A percentile compares a stretch with the other conserved stretches of the same genome.
phyloP scores from a whole-genome alignment of 2,797 vertebrate species.

The Antennarius maculatus region DNA sequence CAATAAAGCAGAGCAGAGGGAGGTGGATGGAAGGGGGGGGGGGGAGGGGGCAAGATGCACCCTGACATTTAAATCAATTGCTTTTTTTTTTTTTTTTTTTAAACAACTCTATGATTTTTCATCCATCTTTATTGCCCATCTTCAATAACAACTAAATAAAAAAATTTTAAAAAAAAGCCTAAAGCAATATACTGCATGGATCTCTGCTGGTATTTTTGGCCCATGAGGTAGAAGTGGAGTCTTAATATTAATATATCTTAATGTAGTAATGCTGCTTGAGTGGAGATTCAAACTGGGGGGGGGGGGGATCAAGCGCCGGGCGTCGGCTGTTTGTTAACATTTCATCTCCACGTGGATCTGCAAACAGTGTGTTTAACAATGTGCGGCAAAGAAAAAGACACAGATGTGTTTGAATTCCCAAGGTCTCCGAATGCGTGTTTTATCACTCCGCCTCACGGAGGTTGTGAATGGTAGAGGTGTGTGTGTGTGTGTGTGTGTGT shows the following conservation, averaged over 20 bases:
- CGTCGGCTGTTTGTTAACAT: conserved; percentile 68
- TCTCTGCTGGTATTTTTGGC: conserved; percentile 36
- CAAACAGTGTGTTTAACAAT: conserved; percentile 68
- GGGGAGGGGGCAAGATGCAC: conserved; percentile 46
- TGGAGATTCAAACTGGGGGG: conserved; percentile 47
- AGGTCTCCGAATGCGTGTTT: conserved; percentile 76
- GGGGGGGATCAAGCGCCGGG: conserved; percentile 23
- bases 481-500: too few species aligned
- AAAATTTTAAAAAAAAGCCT: conserved; percentile 6
- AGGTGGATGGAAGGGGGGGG: conserved; percentile 9
- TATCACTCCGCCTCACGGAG: conserved; percentile 64
- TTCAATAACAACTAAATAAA: background rate
- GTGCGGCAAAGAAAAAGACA: conserved; percentile 66
- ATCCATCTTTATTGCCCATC: conserved; percentile 71
- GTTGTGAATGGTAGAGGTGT: conserved; percentile 9
- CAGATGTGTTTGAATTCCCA: conserved; percentile 78
- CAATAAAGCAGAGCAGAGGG: conserved; percentile 76
- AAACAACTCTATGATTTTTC: conserved; percentile 71
- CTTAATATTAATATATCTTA: conserved; percentile 56
- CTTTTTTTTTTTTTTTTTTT: conserved; percentile 39
- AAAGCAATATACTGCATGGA: conserved; percentile 30
- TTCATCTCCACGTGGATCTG: conserved; percentile 60
- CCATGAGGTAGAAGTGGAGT: conserved; percentile 39
- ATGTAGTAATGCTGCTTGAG: conserved; percentile 48
- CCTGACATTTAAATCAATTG: conserved; percentile 82